Conservation (phyloP, 2,113 vertebrate genomes). For the Lepisosteus oculatus region DNA sequence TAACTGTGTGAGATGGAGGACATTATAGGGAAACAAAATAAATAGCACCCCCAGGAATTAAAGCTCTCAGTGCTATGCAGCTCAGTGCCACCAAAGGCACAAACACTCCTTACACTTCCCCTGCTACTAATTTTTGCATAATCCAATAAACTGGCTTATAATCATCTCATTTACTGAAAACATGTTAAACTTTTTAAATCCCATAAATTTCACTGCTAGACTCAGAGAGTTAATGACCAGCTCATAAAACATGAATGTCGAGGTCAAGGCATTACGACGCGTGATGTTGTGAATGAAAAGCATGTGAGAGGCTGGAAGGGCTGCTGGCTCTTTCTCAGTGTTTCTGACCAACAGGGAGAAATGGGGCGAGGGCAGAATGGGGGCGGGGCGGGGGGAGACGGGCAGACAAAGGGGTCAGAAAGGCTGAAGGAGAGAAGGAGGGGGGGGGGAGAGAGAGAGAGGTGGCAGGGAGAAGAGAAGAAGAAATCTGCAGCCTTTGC, state of each 20-base stretch:
- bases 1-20: too few species aligned
- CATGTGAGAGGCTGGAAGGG: constrained; percentile 48
- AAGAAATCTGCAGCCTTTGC: background rate
- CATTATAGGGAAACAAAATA: too few species aligned
- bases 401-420: background rate
- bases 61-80: constrained; percentile 4
- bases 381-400: background rate
- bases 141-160: constrained; percentile 19
- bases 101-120: background rate
- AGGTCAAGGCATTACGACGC: constrained; percentile 58
- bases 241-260: constrained; percentile 62
- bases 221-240: constrained; percentile 58
- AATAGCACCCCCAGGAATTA: constrained; percentile 23
- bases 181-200: constrained; percentile 39
- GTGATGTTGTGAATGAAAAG: constrained; percentile 63
- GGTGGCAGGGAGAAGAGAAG: background rate
- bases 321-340: constrained; percentile 31
- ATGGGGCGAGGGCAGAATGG: constrained; percentile 24
- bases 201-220: constrained; percentile 55
- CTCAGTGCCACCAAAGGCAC: background rate
- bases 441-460: constrained; percentile 1
- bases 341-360: constrained; percentile 30
- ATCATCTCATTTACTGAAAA: constrained; percentile 41
- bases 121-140: background rate
- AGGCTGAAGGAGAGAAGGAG: constrained; percentile 12